phyloP scores from a whole-genome alignment of 2,113 vertebrate genomes.

The Malurus cyaneus region DNA sequence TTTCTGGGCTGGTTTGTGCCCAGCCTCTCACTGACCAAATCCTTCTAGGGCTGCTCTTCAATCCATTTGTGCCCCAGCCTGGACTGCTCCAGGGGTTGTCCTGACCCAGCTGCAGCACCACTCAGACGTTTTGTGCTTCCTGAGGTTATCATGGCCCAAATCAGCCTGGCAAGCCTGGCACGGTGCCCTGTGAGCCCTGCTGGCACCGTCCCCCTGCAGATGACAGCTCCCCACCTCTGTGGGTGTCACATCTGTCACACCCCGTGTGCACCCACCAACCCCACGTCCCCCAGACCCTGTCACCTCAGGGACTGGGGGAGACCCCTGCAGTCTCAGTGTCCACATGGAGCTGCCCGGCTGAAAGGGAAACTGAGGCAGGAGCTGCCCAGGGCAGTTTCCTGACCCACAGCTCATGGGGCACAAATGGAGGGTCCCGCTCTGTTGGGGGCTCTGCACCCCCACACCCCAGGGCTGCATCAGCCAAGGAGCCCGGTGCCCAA shows the following conservation, averaged over 20 bases:
- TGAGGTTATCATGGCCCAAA: neutral
- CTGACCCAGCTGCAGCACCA: neutral
- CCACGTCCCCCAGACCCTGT: neutral
- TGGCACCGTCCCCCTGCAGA: rapidly evolving
- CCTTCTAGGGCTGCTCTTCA: neutral
- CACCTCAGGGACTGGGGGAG: no score
- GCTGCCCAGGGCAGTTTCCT: rapidly evolving
- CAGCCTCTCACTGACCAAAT: neutral
- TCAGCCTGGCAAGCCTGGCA: neutral
- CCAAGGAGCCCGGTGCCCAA: rapidly evolving
- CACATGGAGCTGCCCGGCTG: rapidly evolving
- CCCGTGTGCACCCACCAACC: neutral
- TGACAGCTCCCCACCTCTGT: neutral
- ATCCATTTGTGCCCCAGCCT: neutral
- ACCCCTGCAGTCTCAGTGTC: no score
- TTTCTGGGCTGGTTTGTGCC: neutral
- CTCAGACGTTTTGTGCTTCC: neutral
- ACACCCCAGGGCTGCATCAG: rapidly evolving
- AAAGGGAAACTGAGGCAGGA: neutral
- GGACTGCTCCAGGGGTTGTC: rapidly evolving
- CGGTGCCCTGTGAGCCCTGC: neutral
- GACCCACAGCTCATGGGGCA: neutral
- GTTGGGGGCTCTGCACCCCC: neutral
- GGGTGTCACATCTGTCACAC: neutral
- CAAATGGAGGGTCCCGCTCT: neutral